These are phyloP conservation scores for Loriculus beryllinus DNA, from an alignment of 2,797 vertebrate species.

Conservation along the genomic window DNA sequence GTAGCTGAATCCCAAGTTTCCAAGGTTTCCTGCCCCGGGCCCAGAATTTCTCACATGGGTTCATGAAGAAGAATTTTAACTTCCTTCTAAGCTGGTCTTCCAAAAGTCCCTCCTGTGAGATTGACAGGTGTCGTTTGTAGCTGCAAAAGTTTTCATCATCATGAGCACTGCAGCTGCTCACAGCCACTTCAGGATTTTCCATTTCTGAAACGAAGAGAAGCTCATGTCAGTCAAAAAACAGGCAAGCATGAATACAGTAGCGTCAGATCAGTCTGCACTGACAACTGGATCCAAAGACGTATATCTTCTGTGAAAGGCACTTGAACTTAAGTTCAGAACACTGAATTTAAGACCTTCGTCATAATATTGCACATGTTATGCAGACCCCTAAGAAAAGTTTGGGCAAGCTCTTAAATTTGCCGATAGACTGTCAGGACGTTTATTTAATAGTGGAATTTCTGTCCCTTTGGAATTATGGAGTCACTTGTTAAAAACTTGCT, in stretches of 20 bases:
- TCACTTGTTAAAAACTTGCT: neutral
- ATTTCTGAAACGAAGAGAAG: constrained; percentile 65
- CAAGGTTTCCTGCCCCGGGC: constrained; percentile 91
- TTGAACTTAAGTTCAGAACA: neutral
- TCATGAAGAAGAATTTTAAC: constrained; percentile 97
- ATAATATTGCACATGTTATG: neutral
- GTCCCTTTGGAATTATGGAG: neutral
- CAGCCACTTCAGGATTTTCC: constrained; percentile 64
- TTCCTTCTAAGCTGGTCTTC: constrained; percentile 88
- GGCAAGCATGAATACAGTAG: neutral
- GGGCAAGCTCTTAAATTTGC: neutral
- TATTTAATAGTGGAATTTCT: neutral
- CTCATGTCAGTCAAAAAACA: neutral
- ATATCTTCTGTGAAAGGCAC: neutral
- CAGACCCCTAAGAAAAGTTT: neutral
- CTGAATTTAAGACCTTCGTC: neutral
- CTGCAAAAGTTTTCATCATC: constrained; percentile 52
- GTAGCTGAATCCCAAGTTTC: constrained; percentile 90
- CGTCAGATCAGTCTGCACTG: neutral
- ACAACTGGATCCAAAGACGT: neutral
- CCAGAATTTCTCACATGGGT: constrained; percentile 93
- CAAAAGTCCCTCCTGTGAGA: constrained; percentile 66
- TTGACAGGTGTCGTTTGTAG: constrained; percentile 22
- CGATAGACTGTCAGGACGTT: neutral
- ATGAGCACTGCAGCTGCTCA: constrained; percentile 29